A percentile compares a stretch with the other conserved stretches of the same genome.
These are phyloP conservation scores for Petaurus breviceps DNA, from an alignment of 2,113 vertebrate genomes.

Conservation along the genomic window DNA sequence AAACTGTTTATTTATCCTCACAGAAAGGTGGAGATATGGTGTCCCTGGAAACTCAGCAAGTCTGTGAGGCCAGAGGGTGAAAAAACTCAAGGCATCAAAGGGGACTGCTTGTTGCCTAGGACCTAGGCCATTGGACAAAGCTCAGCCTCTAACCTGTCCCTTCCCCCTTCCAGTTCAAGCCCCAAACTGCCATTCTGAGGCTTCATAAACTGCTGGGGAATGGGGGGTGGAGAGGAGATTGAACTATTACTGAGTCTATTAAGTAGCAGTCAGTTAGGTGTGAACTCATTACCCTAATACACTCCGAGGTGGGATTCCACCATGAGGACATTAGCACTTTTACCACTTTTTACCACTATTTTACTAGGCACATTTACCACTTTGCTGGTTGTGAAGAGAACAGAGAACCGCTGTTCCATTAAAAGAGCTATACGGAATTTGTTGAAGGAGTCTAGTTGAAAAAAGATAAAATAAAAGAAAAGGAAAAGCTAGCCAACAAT, in stretches of 20 bases:
- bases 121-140: not conserved
- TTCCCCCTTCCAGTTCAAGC: not conserved
- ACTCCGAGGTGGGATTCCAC: constrained; percentile 85
- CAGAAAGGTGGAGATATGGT: constrained; percentile 78
- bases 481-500: not conserved
- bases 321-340: constrained; percentile 82
- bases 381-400: not conserved
- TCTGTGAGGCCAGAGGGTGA: constrained; percentile 40
- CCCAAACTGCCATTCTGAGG: constrained; percentile 58
- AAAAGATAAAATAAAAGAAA: not conserved
- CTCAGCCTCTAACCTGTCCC: not conserved
- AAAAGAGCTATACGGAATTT: not conserved
- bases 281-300: constrained; percentile 87
- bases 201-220: constrained; percentile 77
- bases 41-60: constrained; percentile 73
- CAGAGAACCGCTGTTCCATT: constrained; percentile 23
- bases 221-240: constrained; percentile 67
- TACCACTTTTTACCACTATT: not conserved
- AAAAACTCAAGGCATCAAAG: not conserved
- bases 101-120: not conserved
- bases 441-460: not conserved
- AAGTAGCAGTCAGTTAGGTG: constrained; percentile 84
- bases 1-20: constrained; percentile 81
- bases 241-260: constrained; percentile 86
- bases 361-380: constrained; percentile 73